Conservation (phyloP, 2,888 invertebrate species). For the Nemoura dubitans region DNA sequence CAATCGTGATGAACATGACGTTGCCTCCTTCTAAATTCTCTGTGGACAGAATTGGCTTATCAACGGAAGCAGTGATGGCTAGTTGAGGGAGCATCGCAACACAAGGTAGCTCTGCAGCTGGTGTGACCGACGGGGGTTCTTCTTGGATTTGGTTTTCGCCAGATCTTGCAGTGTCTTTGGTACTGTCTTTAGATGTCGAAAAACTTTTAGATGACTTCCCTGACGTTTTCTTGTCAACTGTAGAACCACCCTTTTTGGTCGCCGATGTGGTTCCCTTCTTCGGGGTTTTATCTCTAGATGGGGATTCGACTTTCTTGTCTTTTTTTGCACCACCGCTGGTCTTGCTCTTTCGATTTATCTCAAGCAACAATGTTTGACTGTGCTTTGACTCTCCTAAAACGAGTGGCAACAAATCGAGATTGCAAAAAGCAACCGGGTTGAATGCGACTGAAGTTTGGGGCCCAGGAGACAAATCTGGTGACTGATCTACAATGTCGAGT, state of each 20-base stretch:
- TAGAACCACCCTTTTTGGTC: neutral
- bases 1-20: conserved; percentile 56
- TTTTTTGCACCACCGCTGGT: neutral
- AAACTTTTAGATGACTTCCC: neutral
- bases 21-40: conserved; percentile 44
- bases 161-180: neutral
- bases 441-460: neutral
- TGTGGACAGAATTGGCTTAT: neutral
- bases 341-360: neutral
- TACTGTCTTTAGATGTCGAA: neutral
- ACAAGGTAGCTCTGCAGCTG: too few relatives aligned
- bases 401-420: neutral
- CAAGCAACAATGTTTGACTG: neutral
- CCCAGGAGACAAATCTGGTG: neutral
- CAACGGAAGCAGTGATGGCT: neutral
- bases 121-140: neutral
- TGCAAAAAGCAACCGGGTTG: neutral
- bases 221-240: too few relatives aligned
- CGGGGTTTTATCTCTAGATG: neutral
- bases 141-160: neutral
- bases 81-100: neutral
- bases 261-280: neutral
- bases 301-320: neutral
- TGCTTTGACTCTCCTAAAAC: neutral
- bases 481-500: too few relatives aligned